phyloP scores from a whole-genome alignment of 2,113 vertebrate genomes.

The Ibidorhyncha struthersii region DNA sequence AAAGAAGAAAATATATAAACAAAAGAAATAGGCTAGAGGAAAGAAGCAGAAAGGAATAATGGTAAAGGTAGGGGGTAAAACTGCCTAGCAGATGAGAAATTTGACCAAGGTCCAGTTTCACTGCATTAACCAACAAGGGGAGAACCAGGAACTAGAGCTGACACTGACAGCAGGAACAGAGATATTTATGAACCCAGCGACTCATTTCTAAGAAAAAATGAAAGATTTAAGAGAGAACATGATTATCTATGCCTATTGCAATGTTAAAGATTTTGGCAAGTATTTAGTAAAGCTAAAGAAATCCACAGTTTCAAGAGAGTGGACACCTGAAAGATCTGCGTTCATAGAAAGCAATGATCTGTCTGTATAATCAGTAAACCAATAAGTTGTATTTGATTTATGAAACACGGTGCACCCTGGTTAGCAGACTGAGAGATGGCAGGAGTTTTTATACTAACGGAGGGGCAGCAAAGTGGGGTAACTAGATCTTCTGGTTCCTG shows the following conservation, averaged over 20 bases:
- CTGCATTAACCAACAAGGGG: not conserved
- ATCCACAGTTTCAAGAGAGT: not conserved
- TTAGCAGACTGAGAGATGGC: not conserved
- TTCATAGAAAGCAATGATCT: not conserved
- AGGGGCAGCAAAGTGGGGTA: not conserved
- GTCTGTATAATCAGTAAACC: not conserved
- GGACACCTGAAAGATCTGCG: not conserved
- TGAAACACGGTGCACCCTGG: not conserved
- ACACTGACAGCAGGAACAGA: not conserved
- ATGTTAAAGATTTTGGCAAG: not conserved
- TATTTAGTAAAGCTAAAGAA: not conserved
- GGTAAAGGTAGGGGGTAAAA: not conserved
- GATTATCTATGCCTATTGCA: not conserved
- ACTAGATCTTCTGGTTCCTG: not conserved
- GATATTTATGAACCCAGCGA: not conserved
- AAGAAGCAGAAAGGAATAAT: not conserved
- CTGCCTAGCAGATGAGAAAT: not conserved
- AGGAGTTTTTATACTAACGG: not conserved
- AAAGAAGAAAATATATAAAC: not conserved
- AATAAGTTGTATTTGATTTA: too few relatives aligned
- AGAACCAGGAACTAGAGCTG: not conserved
- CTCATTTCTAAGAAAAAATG: not conserved
- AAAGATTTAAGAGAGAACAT: not conserved
- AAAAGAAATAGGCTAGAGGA: not conserved
- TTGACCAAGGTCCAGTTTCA: too few relatives aligned